Evolutionary conservation across 2,113 vertebrate genomes (phyloP).

Genomic region (Gopherus flavomarginatus): DNA sequence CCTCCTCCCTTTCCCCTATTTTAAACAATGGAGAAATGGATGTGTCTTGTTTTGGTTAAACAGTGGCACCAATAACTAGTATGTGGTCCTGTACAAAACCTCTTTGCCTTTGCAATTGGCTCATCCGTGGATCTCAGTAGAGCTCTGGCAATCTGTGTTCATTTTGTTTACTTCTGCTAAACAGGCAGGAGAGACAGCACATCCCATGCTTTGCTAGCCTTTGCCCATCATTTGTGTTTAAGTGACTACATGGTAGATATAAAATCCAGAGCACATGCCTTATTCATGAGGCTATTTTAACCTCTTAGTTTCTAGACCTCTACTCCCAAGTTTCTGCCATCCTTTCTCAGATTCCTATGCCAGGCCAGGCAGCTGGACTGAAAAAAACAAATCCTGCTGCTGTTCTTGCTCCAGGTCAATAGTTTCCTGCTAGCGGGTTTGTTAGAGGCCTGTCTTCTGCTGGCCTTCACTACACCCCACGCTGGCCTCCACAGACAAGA

Average conservation of each 20-base stretch:
- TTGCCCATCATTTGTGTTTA: neutral
- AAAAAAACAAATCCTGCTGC: too few species aligned
- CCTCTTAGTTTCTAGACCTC: neutral
- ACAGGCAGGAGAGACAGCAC: neutral
- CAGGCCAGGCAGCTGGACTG: too few species aligned
- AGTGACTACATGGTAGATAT: neutral
- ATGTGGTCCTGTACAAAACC: neutral
- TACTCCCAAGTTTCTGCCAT: neutral
- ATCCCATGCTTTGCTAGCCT: neutral
- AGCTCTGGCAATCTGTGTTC: neutral
- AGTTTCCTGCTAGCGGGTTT: neutral
- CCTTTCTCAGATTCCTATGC: neutral
- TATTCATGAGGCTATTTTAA: neutral
- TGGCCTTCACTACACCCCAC: neutral
- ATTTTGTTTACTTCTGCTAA: neutral
- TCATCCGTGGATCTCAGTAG: neutral
- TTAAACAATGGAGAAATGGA: neutral
- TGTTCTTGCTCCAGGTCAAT: too few species aligned
- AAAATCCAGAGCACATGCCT: too few species aligned
- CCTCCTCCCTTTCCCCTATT: too few species aligned
- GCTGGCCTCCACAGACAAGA: neutral
- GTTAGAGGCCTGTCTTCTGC: neutral
- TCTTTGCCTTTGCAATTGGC: neutral
- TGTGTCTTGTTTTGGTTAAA: neutral
- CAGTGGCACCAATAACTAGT: neutral